Base-by-base conservation (phyloP, 2,113 vertebrate species). In the Syngnathus typhle region DNA sequence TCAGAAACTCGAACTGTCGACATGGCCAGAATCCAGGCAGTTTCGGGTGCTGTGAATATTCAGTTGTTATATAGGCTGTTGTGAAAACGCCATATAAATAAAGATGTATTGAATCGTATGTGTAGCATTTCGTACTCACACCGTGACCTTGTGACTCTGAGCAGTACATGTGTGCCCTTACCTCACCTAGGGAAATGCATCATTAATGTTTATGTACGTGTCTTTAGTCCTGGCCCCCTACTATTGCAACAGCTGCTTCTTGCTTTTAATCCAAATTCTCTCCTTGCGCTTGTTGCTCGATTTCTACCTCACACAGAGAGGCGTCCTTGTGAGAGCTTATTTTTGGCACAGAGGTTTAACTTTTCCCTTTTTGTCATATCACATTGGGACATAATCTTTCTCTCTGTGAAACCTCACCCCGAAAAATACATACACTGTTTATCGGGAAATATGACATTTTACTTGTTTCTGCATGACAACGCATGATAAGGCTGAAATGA, bases 171-270 rank as follows among this genome's bases (percentile, higher is more conserved):
- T 46, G 13, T 46, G 13, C 9, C 62, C 64, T 63, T 62, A 47
- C 68, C 59, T 73, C 67, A 64, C 37, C 69, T 5, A 59, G 56
- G 15, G 7, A 38, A 59, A 59, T 59, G 56, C 27, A 36, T 59
- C 32, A 37, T 37, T 18, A 6, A 19, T 41, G 15, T 15, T 12
- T n/a, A 37, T 64, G 43, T 47, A 10, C 54, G 39, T 61, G 15
- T 43, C 36, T 69, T 60, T 70, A 67, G 71, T 75, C 55, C 60
- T 5, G 51, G 64, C 67, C 82, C 39, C 78, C 73, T 49, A 62
- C 74, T 70, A 65, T 71, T 72, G 68, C 13, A 75, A 67, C 84
- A 86, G 80, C 79, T 83, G 82, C 70, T 64, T 62, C 46, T 52
- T 56, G 43, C 37, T 49, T 63, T 47, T 72, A 72, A 69, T 77